phyloP scores from a whole-genome alignment of 1,140 invertebrate genomes.

The Drosophila gunungcola region DNA sequence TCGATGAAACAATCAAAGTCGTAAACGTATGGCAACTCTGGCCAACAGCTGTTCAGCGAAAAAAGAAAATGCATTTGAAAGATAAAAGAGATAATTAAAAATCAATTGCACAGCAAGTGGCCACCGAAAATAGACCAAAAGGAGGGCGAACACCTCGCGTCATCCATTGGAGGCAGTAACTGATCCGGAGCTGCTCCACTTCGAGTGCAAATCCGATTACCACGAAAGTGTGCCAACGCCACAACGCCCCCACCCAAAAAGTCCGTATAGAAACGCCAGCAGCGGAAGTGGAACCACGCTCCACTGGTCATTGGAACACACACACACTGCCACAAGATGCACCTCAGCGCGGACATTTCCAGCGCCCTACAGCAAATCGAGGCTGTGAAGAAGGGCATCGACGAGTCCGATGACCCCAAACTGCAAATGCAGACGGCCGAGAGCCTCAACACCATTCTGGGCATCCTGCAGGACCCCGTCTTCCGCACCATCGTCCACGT shows the following conservation, averaged over 20 bases:
- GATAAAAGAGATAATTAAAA: constrained; percentile 40
- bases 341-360: constrained; percentile 86
- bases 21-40: neutral
- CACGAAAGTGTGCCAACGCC: constrained; percentile 50
- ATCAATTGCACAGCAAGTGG: constrained; percentile 37
- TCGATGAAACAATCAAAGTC: neutral
- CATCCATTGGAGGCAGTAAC: constrained; percentile 9
- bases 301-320: constrained; percentile 45
- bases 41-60: neutral
- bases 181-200: constrained; percentile 19
- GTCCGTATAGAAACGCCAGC: constrained; percentile 4
- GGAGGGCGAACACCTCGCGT: neutral
- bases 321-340: constrained; percentile 74
- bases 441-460: constrained; percentile 94
- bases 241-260: constrained; percentile 23
- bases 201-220: constrained; percentile 23
- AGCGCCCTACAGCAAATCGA: constrained; percentile 92
- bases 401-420: constrained; percentile 90
- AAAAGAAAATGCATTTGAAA: constrained; percentile 8
- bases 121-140: constrained; percentile 3
- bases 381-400: constrained; percentile 90
- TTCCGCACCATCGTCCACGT: constrained; percentile 96
- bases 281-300: constrained; percentile 54
- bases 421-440: constrained; percentile 91
- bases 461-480: constrained; percentile 95